phyloP scores from a whole-genome alignment of 2,888 invertebrate species.

The Protophormia terraenovae region DNA sequence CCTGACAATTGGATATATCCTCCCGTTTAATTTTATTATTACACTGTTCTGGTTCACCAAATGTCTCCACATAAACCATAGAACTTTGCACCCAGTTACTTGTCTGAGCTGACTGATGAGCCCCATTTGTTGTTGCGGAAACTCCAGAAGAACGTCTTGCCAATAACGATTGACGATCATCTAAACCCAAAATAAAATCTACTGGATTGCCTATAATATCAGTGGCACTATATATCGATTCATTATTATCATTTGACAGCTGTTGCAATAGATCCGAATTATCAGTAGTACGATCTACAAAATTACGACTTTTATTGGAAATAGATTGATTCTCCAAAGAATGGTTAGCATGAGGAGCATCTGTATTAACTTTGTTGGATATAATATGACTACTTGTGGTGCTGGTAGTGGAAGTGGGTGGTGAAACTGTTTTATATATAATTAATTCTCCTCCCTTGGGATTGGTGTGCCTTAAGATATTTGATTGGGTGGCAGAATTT shows the following conservation, averaged over 20 bases:
- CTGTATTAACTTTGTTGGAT: slow-evolving; percentile 69
- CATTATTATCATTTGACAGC: slow-evolving; percentile 76
- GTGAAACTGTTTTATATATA: slow-evolving; percentile 76
- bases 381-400: slow-evolving; percentile 72
- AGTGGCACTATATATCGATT: slow-evolving; percentile 77
- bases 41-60: slow-evolving; percentile 80
- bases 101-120: slow-evolving; percentile 48
- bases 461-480: slow-evolving; percentile 50
- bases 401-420: slow-evolving; percentile 74
- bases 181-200: slow-evolving; percentile 72
- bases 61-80: slow-evolving; percentile 73
- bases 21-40: slow-evolving; percentile 68
- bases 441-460: slow-evolving; percentile 74
- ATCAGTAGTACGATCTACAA: slow-evolving; percentile 68
- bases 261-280: slow-evolving; percentile 77
- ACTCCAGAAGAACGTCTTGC: slow-evolving; percentile 71
- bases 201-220: slow-evolving; percentile 66
- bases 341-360: slow-evolving; percentile 72
- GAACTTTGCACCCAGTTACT: slow-evolving; percentile 72
- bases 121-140: background rate
- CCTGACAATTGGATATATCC: slow-evolving; percentile 83
- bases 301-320: slow-evolving; percentile 74
- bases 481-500: slow-evolving; percentile 71
- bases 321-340: slow-evolving; percentile 73
- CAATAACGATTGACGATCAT: slow-evolving; percentile 73